Base-by-base conservation (phyloP, 2,797 vertebrate species). In the Amphiprion clarkii region DNA sequence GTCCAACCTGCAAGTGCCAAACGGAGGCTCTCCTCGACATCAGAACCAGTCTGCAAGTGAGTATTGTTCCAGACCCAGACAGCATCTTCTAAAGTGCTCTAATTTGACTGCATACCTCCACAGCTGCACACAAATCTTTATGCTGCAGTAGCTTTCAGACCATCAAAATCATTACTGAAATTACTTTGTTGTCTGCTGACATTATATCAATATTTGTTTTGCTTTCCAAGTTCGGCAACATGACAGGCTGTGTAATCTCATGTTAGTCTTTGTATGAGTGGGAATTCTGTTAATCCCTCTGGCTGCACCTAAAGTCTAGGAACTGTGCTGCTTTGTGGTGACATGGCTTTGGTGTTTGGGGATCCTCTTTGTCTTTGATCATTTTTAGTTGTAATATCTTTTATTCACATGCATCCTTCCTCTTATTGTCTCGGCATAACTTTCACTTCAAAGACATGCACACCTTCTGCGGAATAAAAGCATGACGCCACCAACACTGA, bases 1-100 rank as follows among this genome's bases (percentile, higher is more conserved):
- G 88, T 98, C 98, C 86, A 99, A 99, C 93, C 96, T 99, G 83
- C 98, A 99, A 94, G 96, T 99, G 96, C 96, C 97, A 95, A 99
- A 99, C 46, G 97, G 98, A 83, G 96, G 97, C 84, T 96, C 97
- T 71, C 96, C 97, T 81, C 95, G 97, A 69, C 97, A 98, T 90
- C 97, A 99, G 93, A 95, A 89, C 93, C 97, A 98, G 91, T 97
- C 98, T 93, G 94, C 97, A 56, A 97, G 98, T 99, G 93, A 97
- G 98, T 98, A 83, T 71, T 16, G 55, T 16, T 16, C 49, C 74
- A 52, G 16, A 82, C 27, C 31, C 55, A 9, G 5, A 56, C 31
- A n/a, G 48, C 14, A 16, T 36, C 16, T 14, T 56, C 23, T 21
- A n/a, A 55, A 39, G 17, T 17, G 9, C 17, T 39, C 3, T 17